phyloP scores from a whole-genome alignment of 2,888 invertebrate species.

The Drosophila maculinotata region DNA sequence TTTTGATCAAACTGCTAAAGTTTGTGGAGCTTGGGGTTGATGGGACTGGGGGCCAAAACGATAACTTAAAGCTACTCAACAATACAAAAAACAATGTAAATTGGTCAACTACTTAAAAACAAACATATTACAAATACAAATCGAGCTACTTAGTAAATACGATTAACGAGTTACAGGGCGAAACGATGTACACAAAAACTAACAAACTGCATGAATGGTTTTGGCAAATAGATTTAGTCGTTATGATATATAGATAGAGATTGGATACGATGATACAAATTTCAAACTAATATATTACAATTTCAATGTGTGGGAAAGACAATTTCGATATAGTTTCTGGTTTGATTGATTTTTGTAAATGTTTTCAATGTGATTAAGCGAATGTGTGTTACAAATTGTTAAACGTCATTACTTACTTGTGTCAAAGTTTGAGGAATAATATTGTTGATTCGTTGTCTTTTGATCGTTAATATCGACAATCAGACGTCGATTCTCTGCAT shows the following conservation, averaged over 20 bases:
- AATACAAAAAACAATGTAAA: constrained; percentile 43
- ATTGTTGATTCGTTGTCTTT: constrained; percentile 90
- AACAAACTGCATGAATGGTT: constrained; percentile 58
- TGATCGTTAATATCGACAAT: constrained; percentile 90
- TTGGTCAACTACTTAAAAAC: constrained; percentile 55
- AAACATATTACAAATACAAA: constrained; percentile 59
- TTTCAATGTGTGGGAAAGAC: constrained; percentile 37
- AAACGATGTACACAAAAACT: constrained; percentile 53
- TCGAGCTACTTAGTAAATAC: constrained; percentile 42
- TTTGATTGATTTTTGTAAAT: too few relatives aligned
- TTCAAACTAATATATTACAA: constrained; percentile 65
- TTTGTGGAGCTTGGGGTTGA: constrained; percentile 20
- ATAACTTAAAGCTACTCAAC: constrained; percentile 53
- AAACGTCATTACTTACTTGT: constrained; percentile 87
- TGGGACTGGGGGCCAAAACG: constrained; percentile 33
- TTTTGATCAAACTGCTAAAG: constrained; percentile 37
- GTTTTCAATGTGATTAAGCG: constrained; percentile 47
- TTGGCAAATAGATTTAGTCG: constrained; percentile 40
- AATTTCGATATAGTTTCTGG: constrained; percentile 23
- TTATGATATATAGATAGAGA: constrained; percentile 37
- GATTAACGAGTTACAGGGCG: constrained; percentile 43
- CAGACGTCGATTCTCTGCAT: constrained; percentile 87
- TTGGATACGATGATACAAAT: constrained; percentile 50
- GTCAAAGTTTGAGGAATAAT: constrained; percentile 91
- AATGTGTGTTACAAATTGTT: constrained; percentile 46